Evolutionary conservation across 2,797 vertebrate genomes (phyloP).

Genomic region (Lepidocolaptes lacrymiger): DNA sequence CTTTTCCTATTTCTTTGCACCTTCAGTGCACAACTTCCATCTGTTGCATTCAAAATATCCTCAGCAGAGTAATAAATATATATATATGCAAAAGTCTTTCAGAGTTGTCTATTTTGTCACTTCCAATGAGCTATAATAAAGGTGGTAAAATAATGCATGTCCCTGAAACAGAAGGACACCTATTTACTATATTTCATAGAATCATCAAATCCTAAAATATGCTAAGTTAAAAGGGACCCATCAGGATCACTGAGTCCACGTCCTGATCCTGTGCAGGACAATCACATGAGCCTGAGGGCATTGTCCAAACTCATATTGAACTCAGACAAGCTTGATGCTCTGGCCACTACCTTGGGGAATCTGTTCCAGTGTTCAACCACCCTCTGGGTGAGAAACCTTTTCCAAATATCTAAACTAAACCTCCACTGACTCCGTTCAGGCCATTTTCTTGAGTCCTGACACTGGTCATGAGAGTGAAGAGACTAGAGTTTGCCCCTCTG

Average conservation of each 20-base stretch:
- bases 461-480: not conserved
- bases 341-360: not conserved
- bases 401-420: not conserved
- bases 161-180: not conserved
- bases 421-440: not conserved
- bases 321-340: not conserved
- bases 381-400: not conserved
- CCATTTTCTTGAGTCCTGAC: not conserved
- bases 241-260: not conserved
- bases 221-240: not conserved
- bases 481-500: not conserved
- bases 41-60: not conserved
- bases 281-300: not conserved
- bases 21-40: not conserved
- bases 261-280: not conserved
- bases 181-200: not conserved
- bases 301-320: not conserved
- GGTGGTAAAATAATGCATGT: fast-evolving
- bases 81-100: not conserved
- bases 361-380: not conserved
- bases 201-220: not conserved
- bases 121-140: not conserved
- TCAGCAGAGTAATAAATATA: not conserved
- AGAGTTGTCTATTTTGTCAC: not conserved
- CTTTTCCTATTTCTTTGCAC: not conserved